These are phyloP conservation scores for Eretmochelys imbricata DNA, from an alignment of 2,113 vertebrate species.

Conservation along the genomic window DNA sequence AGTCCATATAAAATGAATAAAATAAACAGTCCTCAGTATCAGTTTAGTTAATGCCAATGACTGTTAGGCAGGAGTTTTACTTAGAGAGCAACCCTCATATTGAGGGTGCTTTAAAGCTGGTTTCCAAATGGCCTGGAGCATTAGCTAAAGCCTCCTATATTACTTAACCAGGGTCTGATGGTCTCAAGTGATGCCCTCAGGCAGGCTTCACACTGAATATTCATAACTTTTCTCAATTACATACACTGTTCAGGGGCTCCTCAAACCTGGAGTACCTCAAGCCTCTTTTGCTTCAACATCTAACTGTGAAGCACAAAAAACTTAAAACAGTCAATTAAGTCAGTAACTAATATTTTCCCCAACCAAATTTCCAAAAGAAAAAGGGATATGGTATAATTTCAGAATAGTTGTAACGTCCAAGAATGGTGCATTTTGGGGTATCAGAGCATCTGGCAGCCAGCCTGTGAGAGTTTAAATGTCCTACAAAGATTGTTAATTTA, in stretches of 20 bases:
- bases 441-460: background rate
- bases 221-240: background rate
- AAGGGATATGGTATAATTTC: background rate
- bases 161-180: background rate
- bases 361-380: background rate
- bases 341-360: background rate
- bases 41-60: background rate
- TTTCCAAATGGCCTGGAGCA: background rate
- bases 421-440: background rate
- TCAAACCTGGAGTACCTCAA: background rate
- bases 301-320: background rate
- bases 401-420: background rate
- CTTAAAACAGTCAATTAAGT: background rate
- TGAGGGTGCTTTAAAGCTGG: background rate
- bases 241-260: background rate
- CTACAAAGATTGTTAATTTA: background rate
- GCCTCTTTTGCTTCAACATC: background rate
- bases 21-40: background rate
- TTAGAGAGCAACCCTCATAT: background rate
- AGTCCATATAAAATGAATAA: background rate
- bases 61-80: background rate
- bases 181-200: background rate
- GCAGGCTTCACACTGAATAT: fast-evolving
- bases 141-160: background rate
- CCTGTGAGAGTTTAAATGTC: background rate